A percentile compares a stretch with the other conserved stretches of the same genome.
Conservation (phyloP, 2,113 vertebrate genomes). For the Bettongia penicillata region DNA sequence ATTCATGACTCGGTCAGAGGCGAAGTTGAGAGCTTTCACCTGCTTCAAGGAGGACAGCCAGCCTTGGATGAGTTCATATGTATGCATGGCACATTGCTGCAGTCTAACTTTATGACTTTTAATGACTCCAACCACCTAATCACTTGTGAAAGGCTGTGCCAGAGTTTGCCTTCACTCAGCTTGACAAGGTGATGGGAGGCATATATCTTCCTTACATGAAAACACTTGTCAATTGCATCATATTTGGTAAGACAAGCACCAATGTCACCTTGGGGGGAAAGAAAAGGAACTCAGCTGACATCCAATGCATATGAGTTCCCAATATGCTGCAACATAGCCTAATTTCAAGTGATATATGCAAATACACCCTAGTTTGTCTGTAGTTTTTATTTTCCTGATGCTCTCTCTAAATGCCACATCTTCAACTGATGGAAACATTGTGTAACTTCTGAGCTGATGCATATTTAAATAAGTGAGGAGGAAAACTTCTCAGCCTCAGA, state of each 20-base stretch:
- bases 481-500: slow-evolving; percentile 69
- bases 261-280: slow-evolving; percentile 82
- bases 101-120: slow-evolving; percentile 80
- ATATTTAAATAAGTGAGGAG: slow-evolving; percentile 73
- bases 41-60: slow-evolving; percentile 69
- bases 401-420: slow-evolving; percentile 73
- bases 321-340: slow-evolving; percentile 71
- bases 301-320: slow-evolving; percentile 63
- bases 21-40: slow-evolving; percentile 73
- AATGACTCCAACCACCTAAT: slow-evolving; percentile 81
- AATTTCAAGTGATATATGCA: slow-evolving; percentile 83
- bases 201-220: slow-evolving; percentile 81
- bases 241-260: slow-evolving; percentile 83
- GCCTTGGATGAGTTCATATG: slow-evolving; percentile 70
- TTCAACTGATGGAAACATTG: slow-evolving; percentile 78
- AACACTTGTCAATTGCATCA: slow-evolving; percentile 83
- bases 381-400: slow-evolving; percentile 78
- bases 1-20: slow-evolving; percentile 66
- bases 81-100: slow-evolving; percentile 70
- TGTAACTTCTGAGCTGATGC: slow-evolving; percentile 76
- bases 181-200: slow-evolving; percentile 81
- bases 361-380: slow-evolving; percentile 77
- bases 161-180: slow-evolving; percentile 81
- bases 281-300: slow-evolving; percentile 82
- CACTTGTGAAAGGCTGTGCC: slow-evolving; percentile 76